Percentiles rank a stretch among this genome's conserved stretches.
These are phyloP conservation scores for Babylonia areolata DNA, from an alignment of 1,140 invertebrate genomes.

Conservation along the genomic window DNA sequence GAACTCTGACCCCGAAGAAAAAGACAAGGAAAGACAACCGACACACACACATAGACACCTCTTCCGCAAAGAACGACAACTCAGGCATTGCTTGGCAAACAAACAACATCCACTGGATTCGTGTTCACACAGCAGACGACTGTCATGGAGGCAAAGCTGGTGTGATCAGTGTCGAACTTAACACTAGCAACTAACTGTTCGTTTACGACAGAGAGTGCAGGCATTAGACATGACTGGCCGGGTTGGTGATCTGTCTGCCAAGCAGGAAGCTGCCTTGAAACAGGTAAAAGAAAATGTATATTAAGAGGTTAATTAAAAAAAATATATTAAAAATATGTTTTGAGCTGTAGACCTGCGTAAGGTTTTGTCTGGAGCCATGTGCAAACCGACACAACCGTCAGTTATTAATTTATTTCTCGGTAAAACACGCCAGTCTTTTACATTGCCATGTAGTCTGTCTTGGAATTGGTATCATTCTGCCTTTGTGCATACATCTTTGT, in stretches of 20 bases:
- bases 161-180: neutral
- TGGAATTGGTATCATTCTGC: no score
- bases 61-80: neutral
- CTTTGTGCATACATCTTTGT: no score
- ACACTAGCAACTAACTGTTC: neutral
- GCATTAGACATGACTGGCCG: slow-evolving; percentile 53
- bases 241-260: slow-evolving; percentile 48
- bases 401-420: no score
- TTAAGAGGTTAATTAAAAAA: neutral
- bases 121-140: neutral
- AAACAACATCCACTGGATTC: neutral
- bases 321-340: neutral
- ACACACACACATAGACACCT: neutral
- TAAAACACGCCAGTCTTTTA: no score
- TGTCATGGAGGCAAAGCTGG: neutral
- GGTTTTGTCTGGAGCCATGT: no score
- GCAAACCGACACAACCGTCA: no score
- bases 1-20: no score
- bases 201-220: neutral
- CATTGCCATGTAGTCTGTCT: no score
- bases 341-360: no score
- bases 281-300: slow-evolving; percentile 42
- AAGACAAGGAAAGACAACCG: neutral
- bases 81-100: neutral
- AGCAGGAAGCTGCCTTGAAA: slow-evolving; percentile 48